Base-by-base conservation (phyloP, 2,113 vertebrate genomes). In the Oncorhynchus masou region DNA sequence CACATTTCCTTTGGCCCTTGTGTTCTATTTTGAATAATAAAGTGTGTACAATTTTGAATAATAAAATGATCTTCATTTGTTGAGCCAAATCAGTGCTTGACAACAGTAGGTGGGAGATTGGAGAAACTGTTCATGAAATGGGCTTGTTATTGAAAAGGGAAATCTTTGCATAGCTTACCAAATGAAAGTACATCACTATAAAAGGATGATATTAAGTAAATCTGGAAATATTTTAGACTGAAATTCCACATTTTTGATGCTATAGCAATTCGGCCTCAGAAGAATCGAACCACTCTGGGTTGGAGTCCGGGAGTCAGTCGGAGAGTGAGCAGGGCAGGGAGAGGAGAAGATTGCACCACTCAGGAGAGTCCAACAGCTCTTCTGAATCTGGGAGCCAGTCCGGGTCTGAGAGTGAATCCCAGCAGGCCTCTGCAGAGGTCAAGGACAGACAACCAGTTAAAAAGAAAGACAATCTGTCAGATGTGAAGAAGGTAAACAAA, bases 391-490 rank as follows among this genome's bases (percentile, higher is more conserved):
- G 96, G 82, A 97, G 95, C 88, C 96, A 87, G 73, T 97, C 96
- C 0, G 97, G 96, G 71, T 99, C 97, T 0, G 97, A 92, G 83
- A 94, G 96, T 64, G 97, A 96, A 82, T 99, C 94, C 20, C 95
- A 94, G 85, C 95, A 94, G 77, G 91, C 88, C 22, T 84, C 94
- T 74, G 85, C 92, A 2, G 96, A 96, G 88, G 92, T 94, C 90
- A 98, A 98, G 94, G 96, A 96, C 91, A 99, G 98, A 83, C 95
- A 96, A 1, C 95, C 96, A 1, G 93, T 95, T 66, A 95, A 93
- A 84, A 98, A 97, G 93, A 98, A 99, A 93, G 97, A 99, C 83
- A 95, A 95, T 77, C 92, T 99, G 91, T 96, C 97, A 8, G 98
- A 99, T 80, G 98, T 99, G 76, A 99, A 99, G 91, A 99, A 99